A percentile compares a stretch with the other conserved stretches of the same genome.
These are phyloP conservation scores for Ametastegia equiseti DNA, from an alignment of 2,888 invertebrate genomes.

Conservation along the genomic window DNA sequence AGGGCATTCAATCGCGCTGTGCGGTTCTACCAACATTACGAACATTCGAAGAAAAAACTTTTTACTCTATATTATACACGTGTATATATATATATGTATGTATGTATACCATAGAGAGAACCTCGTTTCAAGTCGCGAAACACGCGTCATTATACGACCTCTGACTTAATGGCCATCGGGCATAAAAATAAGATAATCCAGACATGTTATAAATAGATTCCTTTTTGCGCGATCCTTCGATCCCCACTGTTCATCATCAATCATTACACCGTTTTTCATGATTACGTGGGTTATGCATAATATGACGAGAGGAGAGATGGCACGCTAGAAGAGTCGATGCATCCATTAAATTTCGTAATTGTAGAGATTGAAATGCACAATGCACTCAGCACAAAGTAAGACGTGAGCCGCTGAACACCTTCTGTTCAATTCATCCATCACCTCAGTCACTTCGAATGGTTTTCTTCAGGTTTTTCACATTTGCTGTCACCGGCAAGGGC, in stretches of 20 bases:
- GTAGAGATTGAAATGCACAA: no score
- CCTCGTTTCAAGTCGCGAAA: neutral
- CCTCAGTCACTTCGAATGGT: no score
- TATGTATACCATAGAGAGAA: neutral
- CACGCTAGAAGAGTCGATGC: no score
- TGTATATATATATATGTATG: neutral
- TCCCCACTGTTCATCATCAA: neutral
- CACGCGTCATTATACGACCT: conserved; percentile 13
- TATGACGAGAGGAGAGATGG: no score
- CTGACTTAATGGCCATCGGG: conserved; percentile 18
- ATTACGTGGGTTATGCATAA: no score
- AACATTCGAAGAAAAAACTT: neutral
- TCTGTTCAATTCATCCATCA: no score
- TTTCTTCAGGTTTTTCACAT: no score
- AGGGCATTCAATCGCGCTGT: neutral
- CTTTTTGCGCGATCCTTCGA: neutral
- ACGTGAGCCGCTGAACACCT: no score
- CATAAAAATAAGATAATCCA: neutral
- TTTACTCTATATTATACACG: neutral
- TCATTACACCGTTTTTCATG: neutral
- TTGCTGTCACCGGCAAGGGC: no score
- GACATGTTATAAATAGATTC: conserved; percentile 11
- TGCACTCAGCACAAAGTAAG: no score
- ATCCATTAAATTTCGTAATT: no score
- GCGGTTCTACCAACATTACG: no score